Base-by-base conservation (phyloP, 1,140 invertebrate species). In the Bathynomus jamesi region DNA sequence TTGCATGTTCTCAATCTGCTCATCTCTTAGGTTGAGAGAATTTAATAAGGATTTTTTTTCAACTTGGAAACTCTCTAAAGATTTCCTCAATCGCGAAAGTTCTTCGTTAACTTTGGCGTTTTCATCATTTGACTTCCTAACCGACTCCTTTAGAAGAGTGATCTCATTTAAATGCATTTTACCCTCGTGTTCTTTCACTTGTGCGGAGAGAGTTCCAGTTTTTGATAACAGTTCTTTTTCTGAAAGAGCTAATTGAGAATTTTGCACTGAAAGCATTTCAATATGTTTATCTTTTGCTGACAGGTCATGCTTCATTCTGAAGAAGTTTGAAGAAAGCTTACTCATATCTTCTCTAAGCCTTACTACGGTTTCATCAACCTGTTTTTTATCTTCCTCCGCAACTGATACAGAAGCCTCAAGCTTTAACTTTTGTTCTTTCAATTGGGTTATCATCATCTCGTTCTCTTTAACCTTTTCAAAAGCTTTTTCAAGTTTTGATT, bases 261-360 rank as follows among this genome's bases (percentile, higher is more conserved):
- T 61, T 27, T 75, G 65, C 60, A 28, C 61, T 4, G 29, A 63
- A 13, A 65, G 28, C 5, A 65, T n/a, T 53, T 75, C 68, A 64
- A 75, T 68, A 28, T 68, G 65, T 10, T 69, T 46, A 61, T 75
- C 73, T 29, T 75, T 75, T 21, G 73, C 73, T 13, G 73, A 69
- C 28, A 75, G 28, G 61, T 75, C 73, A 61, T 75, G 73, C 61
- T 71, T 71, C 73, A 75, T 75, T 62, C 69, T 71, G 61, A 71
- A 75, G 21, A 75, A 71, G 29, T 63, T 70, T 21, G 73, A 69
- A 21, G 73, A 64, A 28, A 75, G 65, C 8, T 69, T 68, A 1
- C 64, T 75, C 73, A 75, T 71, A 28, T 75, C 73, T 65, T 75
- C 73, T 61, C 73, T 30, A 17, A 75, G 66, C 28, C 71, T 75